phyloP scores from a whole-genome alignment of 2,113 vertebrate species.

The Sylvilagus bachmani region DNA sequence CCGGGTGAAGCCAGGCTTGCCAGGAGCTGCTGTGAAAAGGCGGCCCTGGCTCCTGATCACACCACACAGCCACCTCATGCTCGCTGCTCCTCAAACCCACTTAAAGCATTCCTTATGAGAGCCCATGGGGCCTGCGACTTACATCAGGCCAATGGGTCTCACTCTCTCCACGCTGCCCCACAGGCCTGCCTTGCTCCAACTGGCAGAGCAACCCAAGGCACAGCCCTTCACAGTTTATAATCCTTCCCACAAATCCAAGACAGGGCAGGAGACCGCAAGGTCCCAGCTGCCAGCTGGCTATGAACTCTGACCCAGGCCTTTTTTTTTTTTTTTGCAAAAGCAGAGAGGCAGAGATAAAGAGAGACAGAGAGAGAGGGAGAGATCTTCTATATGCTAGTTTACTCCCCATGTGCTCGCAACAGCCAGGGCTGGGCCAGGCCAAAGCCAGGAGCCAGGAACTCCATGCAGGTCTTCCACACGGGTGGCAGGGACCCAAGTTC shows the following conservation, averaged over 20 bases:
- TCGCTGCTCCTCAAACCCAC: not conserved
- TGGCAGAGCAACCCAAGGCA: not conserved
- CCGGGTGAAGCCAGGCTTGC: conserved; percentile 14
- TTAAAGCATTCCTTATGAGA: conserved; percentile 52
- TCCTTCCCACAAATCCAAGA: not conserved
- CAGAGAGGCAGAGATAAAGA: no score
- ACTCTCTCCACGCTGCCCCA: no score
- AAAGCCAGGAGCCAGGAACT: no score
- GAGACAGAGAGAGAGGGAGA: no score
- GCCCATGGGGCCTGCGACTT: not conserved
- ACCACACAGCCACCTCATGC: not conserved
- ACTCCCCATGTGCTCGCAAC: no score
- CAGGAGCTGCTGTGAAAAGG: conserved; percentile 55
- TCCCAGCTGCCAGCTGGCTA: not conserved
- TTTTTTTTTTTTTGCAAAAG: no score
- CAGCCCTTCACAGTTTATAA: not conserved
- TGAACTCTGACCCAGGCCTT: not conserved
- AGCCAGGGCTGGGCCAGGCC: no score
- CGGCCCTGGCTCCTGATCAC: not conserved
- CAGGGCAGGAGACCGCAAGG: not conserved
- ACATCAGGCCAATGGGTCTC: not conserved
- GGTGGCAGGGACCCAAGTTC: no score
- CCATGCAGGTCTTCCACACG: no score
- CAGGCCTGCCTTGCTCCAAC: not conserved
- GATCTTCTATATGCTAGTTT: no score